phyloP scores from a whole-genome alignment of 2,797 vertebrate species.

The Chaetodon trifasciatus region DNA sequence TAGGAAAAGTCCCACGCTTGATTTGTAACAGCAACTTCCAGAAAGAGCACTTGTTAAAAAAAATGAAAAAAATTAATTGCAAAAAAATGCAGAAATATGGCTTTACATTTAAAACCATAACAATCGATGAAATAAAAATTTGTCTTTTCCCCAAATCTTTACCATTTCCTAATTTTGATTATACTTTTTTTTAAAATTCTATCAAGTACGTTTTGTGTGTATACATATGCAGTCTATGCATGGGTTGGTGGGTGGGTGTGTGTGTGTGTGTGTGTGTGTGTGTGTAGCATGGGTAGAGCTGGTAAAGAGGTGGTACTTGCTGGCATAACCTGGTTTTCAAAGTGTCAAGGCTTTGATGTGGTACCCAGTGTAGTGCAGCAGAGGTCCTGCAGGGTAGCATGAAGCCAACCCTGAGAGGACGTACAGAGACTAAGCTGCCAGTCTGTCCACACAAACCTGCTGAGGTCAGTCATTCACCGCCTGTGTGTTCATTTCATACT shows the following conservation, averaged over 20 bases:
- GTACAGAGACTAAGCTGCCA: constrained; percentile 76
- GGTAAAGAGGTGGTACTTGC: constrained; percentile 82
- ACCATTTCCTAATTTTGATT: constrained; percentile 64
- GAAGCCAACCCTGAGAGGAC: constrained; percentile 64
- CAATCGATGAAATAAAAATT: constrained; percentile 74
- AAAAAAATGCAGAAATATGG: constrained; percentile 84
- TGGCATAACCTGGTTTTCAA: constrained; percentile 83
- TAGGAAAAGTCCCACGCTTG: constrained; percentile 78
- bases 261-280: constrained; percentile 40
- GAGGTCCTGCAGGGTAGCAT: constrained; percentile 72
- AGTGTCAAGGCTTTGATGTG: constrained; percentile 80
- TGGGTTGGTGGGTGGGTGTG: constrained; percentile 49
- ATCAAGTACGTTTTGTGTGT: constrained; percentile 55
- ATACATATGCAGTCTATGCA: constrained; percentile 67
- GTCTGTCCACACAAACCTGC: constrained; percentile 75
- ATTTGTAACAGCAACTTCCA: constrained; percentile 88
- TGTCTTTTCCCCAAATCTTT: constrained; percentile 47
- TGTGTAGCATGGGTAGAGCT: constrained; percentile 76
- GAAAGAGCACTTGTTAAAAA: constrained; percentile 88
- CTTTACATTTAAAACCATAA: constrained; percentile 86
- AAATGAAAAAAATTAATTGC: constrained; percentile 23
- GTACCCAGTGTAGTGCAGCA: constrained; percentile 78
- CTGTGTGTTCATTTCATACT: constrained; percentile 66
- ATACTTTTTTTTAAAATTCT: constrained; percentile 57
- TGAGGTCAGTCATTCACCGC: constrained; percentile 71